Percentiles rank a stretch among this genome's conserved stretches.
Conservation (phyloP, 2,797 vertebrate species). For the Parauchenoglanis ngamensis region DNA sequence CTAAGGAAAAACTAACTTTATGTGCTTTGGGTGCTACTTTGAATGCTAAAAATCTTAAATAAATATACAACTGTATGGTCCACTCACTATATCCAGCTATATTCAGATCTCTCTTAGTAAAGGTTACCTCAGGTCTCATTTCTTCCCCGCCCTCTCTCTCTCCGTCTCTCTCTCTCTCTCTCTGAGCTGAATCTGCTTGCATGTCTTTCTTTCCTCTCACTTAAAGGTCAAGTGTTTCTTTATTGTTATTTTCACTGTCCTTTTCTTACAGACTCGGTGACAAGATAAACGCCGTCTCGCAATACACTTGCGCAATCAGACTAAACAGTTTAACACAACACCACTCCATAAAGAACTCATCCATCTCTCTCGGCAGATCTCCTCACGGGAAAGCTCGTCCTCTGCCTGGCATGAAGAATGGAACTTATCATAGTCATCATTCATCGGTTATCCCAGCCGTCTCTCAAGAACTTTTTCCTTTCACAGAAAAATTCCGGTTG, state of each 20-base stretch:
- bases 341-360: conserved; percentile 30
- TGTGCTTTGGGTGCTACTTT: neutral
- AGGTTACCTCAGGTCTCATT: conserved; percentile 6
- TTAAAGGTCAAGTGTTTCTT: conserved; percentile 36
- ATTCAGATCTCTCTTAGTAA: conserved; percentile 13
- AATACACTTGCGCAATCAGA: conserved; percentile 13
- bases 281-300: conserved; percentile 20
- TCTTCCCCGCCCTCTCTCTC: neutral
- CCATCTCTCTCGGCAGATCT: conserved; percentile 25
- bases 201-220: conserved; percentile 3
- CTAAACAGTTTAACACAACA: conserved; percentile 31
- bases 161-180: neutral
- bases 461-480: conserved; percentile 1
- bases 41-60: neutral
- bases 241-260: conserved; percentile 31
- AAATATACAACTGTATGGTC: neutral
- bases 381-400: conserved; percentile 6
- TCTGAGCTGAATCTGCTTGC: neutral
- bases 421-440: conserved; percentile 27
- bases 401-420: neutral
- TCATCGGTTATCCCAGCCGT: conserved; percentile 11
- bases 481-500: neutral
- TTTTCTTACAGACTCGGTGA: conserved; percentile 24
- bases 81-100: neutral
- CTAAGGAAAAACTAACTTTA: neutral